phyloP scores from a whole-genome alignment of 2,888 invertebrate genomes.

The Epinotia ramella region DNA sequence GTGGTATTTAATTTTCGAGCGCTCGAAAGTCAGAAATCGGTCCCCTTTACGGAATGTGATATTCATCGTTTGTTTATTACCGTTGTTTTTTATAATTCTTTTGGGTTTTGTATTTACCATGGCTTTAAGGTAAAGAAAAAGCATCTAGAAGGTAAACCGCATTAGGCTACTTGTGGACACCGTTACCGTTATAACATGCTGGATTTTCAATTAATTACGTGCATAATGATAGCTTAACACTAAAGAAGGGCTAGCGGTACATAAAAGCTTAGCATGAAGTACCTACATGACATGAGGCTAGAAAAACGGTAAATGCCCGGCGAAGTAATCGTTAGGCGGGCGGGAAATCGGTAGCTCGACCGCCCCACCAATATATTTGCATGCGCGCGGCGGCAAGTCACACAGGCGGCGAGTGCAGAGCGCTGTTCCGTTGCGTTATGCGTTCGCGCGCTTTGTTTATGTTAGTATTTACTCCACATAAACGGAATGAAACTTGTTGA shows the following conservation, averaged over 20 bases:
- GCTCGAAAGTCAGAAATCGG: too few species aligned
- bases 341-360: conserved; percentile 54
- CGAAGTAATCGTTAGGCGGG: conserved; percentile 54
- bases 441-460: conserved; percentile 69
- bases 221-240: too few species aligned
- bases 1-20: too few species aligned
- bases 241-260: neutral
- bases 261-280: neutral
- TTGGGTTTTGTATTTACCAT: too few species aligned
- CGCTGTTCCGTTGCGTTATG: conserved; percentile 61
- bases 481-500: conserved; percentile 74
- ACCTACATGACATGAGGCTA: neutral
- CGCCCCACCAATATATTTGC: conserved; percentile 57
- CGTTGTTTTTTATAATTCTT: too few species aligned
- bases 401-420: conserved; percentile 59
- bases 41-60: too few species aligned
- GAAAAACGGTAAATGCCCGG: conserved; percentile 8
- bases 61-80: too few species aligned
- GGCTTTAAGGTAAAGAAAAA: too few species aligned
- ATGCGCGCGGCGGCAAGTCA: conserved; percentile 53
- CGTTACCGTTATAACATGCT: too few species aligned
- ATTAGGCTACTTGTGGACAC: too few species aligned
- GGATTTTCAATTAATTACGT: too few species aligned
- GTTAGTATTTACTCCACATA: conserved; percentile 72
- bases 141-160: too few species aligned